Percentiles rank a stretch among this genome's conserved stretches.
Conservation (phyloP, 2,113 vertebrate species). For the Passer domesticus region DNA sequence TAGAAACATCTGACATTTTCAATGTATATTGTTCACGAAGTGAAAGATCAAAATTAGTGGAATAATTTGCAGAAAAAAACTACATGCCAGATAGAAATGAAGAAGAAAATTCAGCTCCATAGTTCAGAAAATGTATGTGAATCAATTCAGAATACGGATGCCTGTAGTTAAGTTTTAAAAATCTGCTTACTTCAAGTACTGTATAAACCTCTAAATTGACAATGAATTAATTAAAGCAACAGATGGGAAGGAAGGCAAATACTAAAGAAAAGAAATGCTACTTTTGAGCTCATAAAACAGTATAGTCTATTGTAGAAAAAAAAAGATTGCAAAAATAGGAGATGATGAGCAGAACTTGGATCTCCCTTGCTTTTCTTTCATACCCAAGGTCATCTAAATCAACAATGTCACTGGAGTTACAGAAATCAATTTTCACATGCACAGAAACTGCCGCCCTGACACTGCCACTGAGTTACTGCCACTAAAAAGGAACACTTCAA, state of each 20-base stretch:
- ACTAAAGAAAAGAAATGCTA: background rate
- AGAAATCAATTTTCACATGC: background rate
- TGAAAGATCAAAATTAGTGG: background rate
- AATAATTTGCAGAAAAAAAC: background rate
- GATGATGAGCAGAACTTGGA: background rate
- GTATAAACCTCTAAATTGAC: background rate
- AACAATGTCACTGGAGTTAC: background rate
- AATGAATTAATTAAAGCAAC: background rate
- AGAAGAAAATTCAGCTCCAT: background rate
- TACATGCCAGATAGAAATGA: background rate
- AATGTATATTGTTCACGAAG: background rate
- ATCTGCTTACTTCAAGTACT: background rate
- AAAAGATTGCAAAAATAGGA: slow-evolving; percentile 1
- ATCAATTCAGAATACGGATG: background rate
- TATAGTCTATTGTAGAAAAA: background rate
- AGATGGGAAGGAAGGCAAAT: background rate
- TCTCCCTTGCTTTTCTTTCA: background rate
- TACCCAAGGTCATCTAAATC: slow-evolving; percentile 27
- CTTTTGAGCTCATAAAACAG: slow-evolving; percentile 8
- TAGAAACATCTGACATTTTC: background rate
- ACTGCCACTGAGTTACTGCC: background rate
- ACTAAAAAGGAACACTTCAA: background rate
- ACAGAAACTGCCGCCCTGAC: background rate
- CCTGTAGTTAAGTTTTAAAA: background rate
- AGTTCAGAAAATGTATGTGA: background rate